These are phyloP conservation scores for Peromyscus maniculatus DNA, from an alignment of 2,113 vertebrate species.

Conservation along the genomic window DNA sequence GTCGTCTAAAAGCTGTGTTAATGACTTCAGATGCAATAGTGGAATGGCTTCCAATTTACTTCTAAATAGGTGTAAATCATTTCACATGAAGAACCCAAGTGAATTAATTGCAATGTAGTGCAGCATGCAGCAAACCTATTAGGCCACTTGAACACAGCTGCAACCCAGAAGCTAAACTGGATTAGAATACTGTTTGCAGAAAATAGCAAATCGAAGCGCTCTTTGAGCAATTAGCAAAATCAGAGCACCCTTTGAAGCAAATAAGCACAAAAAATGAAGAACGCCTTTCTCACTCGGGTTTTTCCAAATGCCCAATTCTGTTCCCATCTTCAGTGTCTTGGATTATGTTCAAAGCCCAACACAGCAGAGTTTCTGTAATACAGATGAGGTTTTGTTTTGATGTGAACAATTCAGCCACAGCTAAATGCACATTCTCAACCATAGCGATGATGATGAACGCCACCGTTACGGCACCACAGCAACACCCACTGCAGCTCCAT, in stretches of 20 bases:
- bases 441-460: neutral
- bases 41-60: slow-evolving; percentile 52
- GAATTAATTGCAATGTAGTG: slow-evolving; percentile 75
- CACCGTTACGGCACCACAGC: neutral
- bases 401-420: slow-evolving; percentile 59
- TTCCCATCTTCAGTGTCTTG: slow-evolving; percentile 52
- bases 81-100: slow-evolving; percentile 50
- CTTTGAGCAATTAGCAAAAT: slow-evolving; percentile 85
- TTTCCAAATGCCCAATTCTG: slow-evolving; percentile 71
- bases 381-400: slow-evolving; percentile 71
- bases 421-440: slow-evolving; percentile 19
- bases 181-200: slow-evolving; percentile 83
- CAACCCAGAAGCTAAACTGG: slow-evolving; percentile 71
- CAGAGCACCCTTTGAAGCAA: slow-evolving; percentile 84
- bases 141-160: slow-evolving; percentile 80
- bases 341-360: slow-evolving; percentile 65
- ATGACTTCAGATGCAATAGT: slow-evolving; percentile 67
- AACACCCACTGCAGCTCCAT: slow-evolving; percentile 8
- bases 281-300: slow-evolving; percentile 73
- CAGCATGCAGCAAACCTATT: slow-evolving; percentile 62
- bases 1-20: slow-evolving; percentile 70
- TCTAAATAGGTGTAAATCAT: slow-evolving; percentile 71
- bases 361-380: slow-evolving; percentile 41
- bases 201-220: slow-evolving; percentile 83
- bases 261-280: slow-evolving; percentile 75